Evolutionary conservation across 2,888 invertebrate genomes (phyloP).

Genomic region (Idaea aversata): DNA sequence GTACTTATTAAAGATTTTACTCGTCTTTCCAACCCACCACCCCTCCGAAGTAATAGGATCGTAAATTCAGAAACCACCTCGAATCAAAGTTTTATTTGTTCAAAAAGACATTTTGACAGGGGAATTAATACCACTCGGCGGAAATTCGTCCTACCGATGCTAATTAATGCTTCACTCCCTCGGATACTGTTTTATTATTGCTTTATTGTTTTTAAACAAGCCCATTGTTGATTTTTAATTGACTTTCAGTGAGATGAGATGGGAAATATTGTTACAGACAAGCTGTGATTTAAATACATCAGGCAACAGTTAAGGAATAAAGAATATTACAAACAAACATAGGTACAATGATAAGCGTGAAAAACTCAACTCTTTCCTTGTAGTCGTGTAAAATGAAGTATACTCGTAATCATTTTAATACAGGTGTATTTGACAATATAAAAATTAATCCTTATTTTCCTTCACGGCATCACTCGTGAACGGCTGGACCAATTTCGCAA

Average conservation of each 20-base stretch:
- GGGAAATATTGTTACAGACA: slow-evolving; percentile 6
- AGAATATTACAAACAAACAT: no score
- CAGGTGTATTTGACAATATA: no score
- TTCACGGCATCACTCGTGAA: no score
- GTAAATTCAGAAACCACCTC: slow-evolving; percentile 28
- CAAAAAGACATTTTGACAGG: slow-evolving; percentile 50
- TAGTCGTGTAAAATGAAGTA: no score
- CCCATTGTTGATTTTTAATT: slow-evolving; percentile 18
- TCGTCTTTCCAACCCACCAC: not conserved
- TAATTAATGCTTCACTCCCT: slow-evolving; percentile 60
- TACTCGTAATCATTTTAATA: no score
- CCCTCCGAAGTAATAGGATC: slow-evolving; percentile 1
- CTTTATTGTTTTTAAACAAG: slow-evolving; percentile 72
- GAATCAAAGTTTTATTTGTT: slow-evolving; percentile 64
- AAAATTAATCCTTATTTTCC: no score
- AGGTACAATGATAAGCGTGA: no score
- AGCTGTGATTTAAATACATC: not conserved
- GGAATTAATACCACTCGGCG: slow-evolving; percentile 39
- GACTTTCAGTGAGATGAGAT: slow-evolving; percentile 7
- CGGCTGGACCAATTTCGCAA: no score
- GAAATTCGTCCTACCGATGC: slow-evolving; percentile 39
- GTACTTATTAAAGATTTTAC: slow-evolving; percentile 24
- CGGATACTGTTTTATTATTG: slow-evolving; percentile 54
- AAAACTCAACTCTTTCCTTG: no score
- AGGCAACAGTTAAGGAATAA: not conserved